These are phyloP conservation scores for Anagyrus pseudococci DNA, from an alignment of 2,888 invertebrate species.

Conservation along the genomic window DNA sequence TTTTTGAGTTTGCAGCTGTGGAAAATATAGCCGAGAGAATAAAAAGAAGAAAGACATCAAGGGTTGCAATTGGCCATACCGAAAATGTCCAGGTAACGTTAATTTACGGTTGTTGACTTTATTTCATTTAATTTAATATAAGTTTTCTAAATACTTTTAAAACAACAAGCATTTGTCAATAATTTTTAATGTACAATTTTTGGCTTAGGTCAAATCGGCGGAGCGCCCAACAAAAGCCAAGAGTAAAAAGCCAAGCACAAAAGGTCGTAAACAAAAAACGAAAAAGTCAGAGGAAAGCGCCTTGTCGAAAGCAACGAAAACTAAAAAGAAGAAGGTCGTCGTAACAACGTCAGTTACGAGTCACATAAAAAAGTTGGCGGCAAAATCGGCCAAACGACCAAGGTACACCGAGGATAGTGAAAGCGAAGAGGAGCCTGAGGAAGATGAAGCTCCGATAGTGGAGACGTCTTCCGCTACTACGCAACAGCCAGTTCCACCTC, in stretches of 20 bases:
- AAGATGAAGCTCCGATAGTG: no score
- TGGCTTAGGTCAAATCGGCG: constrained; percentile 1
- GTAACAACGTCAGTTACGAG: constrained; percentile 22
- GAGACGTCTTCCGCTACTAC: no score
- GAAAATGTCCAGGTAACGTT: constrained; percentile 41
- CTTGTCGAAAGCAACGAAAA: constrained; percentile 29
- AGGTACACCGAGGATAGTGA: constrained; percentile 27
- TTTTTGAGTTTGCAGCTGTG: constrained; percentile 33
- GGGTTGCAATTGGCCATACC: constrained; percentile 19
- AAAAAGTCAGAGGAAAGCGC: constrained; percentile 33
- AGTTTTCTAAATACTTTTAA: no score
- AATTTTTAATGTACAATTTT: constrained; percentile 6
- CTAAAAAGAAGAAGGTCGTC: constrained; percentile 28
- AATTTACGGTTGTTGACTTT: no score
- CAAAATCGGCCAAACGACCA: constrained; percentile 26
- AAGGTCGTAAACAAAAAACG: constrained; percentile 33
- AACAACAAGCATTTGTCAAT: no score
- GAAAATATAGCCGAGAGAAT: constrained; percentile 59
- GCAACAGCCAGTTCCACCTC: neutral
- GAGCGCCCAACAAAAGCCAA: constrained; percentile 10
- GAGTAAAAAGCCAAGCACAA: constrained; percentile 25
- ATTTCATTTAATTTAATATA: no score
- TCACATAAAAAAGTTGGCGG: constrained; percentile 39
- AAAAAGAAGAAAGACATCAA: constrained; percentile 51
- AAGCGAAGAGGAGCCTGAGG: constrained; percentile 26